A percentile compares a stretch with the other conserved stretches of the same genome.
Evolutionary conservation across 92 coral and sea anemone species (phyloP).

Genomic region (Porites rus): DNA sequence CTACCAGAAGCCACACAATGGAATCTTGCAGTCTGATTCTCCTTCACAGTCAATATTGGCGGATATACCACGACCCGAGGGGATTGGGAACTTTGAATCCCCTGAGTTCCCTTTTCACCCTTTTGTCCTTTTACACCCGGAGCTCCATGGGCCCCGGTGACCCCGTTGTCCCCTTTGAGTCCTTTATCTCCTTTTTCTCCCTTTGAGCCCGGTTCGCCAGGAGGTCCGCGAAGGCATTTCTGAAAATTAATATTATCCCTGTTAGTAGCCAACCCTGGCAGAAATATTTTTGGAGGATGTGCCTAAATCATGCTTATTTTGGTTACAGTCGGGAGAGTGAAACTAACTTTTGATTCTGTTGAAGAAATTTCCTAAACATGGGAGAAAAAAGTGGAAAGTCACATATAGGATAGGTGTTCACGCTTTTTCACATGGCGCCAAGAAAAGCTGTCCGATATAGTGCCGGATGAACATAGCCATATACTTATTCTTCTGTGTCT

Average conservation of each 20-base stretch:
- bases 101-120: slow-evolving; percentile 65
- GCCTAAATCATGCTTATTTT: too few species aligned
- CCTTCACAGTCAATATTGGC: slow-evolving; percentile 62
- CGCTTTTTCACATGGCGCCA: too few species aligned
- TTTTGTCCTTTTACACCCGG: slow-evolving; percentile 64
- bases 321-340: too few species aligned
- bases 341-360: not conserved
- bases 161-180: slow-evolving; percentile 18
- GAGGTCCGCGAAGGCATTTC: slow-evolving; percentile 67
- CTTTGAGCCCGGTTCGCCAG: slow-evolving; percentile 63
- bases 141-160: slow-evolving; percentile 39
- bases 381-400: too few species aligned
- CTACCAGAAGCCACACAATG: slow-evolving; percentile 61
- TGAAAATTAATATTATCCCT: not conserved
- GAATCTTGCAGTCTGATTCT: slow-evolving; percentile 71
- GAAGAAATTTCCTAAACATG: not conserved
- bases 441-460: too few species aligned
- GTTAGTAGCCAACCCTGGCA: not conserved
- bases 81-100: slow-evolving; percentile 32
- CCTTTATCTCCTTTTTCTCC: slow-evolving; percentile 56
- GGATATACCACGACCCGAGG: slow-evolving; percentile 68
- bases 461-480: too few species aligned
- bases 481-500: too few species aligned
- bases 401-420: too few species aligned
- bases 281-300: not conserved